phyloP scores from a whole-genome alignment of 2,888 invertebrate species.

The Stenodema calcarata region DNA sequence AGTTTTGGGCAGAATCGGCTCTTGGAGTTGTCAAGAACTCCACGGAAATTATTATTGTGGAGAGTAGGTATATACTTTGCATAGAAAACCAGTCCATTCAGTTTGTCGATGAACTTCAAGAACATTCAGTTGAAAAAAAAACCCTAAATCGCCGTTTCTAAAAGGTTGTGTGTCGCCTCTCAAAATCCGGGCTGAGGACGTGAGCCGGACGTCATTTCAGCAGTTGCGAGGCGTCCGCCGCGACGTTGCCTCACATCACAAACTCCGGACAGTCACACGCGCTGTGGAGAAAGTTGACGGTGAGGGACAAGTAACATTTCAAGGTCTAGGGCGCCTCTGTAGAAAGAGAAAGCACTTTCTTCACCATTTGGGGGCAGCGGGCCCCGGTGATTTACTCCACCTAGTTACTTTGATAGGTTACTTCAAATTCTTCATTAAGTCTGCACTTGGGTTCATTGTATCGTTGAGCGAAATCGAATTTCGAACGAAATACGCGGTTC shows the following conservation, averaged over 20 bases:
- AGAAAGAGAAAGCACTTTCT: slow-evolving; percentile 22
- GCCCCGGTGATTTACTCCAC: neutral
- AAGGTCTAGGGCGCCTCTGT: slow-evolving; percentile 7
- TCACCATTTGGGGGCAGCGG: slow-evolving; percentile 16
- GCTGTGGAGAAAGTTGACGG: slow-evolving; percentile 3
- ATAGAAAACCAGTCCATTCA: neutral
- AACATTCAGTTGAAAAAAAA: too few species aligned
- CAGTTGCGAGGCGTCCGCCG: neutral
- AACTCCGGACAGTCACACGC: neutral
- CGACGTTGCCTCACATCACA: neutral
- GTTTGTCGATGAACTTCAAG: neutral
- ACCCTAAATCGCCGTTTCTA: neutral
- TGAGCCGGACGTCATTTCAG: neutral
- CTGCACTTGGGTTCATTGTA: too few species aligned
- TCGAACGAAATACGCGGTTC: too few species aligned
- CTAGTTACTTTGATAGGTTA: neutral
- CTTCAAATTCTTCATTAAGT: neutral
- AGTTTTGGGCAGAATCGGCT: too few species aligned
- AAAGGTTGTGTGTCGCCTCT: neutral
- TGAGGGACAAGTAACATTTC: neutral
- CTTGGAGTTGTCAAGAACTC: too few species aligned
- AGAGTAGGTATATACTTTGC: too few species aligned
- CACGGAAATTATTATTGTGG: too few species aligned
- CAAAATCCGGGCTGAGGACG: neutral
- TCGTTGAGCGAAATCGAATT: too few species aligned